Evolutionary conservation across 2,797 vertebrate species (phyloP).

Genomic region (Allobates femoralis): DNA sequence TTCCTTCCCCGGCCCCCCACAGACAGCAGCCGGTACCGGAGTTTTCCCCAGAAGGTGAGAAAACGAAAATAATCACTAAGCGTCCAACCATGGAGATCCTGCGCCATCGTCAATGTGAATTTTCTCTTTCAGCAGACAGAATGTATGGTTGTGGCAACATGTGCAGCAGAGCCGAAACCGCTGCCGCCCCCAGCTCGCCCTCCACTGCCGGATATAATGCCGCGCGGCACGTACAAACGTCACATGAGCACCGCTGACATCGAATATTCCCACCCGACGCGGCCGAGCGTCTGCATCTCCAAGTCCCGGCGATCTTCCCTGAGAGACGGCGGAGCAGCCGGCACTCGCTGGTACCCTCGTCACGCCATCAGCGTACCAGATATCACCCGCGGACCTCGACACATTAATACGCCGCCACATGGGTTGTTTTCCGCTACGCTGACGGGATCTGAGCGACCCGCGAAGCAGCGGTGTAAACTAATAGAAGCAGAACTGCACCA

Average conservation of each 20-base stretch:
- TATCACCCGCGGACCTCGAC: conserved; percentile 9
- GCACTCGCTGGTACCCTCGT: conserved; percentile 68
- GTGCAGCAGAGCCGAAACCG: conserved; percentile 3
- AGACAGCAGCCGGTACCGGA: conserved; percentile 66
- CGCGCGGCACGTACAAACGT: conserved; percentile 40
- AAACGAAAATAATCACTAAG: background rate
- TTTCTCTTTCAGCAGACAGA: conserved; percentile 45
- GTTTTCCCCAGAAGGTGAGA: conserved; percentile 74
- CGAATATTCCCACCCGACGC: conserved; percentile 3
- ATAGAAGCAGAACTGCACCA: conserved; percentile 74
- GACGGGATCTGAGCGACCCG: conserved; percentile 64
- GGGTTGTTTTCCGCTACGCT: conserved; percentile 36
- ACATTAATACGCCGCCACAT: conserved; percentile 47
- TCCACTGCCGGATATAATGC: conserved; percentile 51
- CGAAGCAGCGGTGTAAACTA: conserved; percentile 76
- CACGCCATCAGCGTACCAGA: conserved; percentile 62
- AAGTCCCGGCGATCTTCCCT: conserved; percentile 62
- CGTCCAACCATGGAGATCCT: background rate
- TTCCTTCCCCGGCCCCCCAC: conserved; percentile 74
- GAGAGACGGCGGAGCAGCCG: conserved; percentile 62
- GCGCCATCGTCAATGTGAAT: background rate
- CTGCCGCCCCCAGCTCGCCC: background rate
- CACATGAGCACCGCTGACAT: conserved; percentile 56
- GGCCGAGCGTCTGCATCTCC: conserved; percentile 59
- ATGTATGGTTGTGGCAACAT: conserved; percentile 40